Evolutionary conservation across 2,113 vertebrate species (phyloP).

Genomic region (Brachyistius frenatus): DNA sequence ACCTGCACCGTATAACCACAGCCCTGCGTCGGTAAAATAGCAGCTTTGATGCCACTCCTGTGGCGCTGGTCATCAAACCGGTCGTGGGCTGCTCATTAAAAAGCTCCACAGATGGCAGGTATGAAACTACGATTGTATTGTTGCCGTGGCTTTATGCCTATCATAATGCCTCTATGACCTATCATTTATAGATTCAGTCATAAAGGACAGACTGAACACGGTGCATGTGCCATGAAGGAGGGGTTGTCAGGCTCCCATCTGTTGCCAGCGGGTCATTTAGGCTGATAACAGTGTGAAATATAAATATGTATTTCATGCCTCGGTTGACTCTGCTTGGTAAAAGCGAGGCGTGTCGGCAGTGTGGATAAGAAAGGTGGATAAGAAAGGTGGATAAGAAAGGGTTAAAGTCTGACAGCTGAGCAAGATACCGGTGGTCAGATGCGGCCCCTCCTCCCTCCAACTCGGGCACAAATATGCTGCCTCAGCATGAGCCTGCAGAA

Average conservation of each 20-base stretch:
- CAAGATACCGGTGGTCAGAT: constrained; percentile 57
- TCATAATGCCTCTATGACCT: constrained; percentile 12
- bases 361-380: not conserved
- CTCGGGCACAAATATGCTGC: constrained; percentile 66
- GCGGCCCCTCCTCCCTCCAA: constrained; percentile 52
- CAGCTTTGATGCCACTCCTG: not conserved
- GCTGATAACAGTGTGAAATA: not conserved
- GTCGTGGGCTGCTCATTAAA: not conserved
- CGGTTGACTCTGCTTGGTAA: too few species aligned
- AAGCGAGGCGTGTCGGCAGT: not conserved
- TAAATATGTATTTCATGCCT: too few species aligned
- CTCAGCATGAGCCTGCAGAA: constrained; percentile 71
- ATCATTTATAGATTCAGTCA: constrained; percentile 33
- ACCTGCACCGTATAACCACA: not conserved
- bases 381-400: constrained; percentile 31
- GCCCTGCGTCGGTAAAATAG: not conserved
- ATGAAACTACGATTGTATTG: constrained; percentile 55
- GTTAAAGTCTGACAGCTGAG: constrained; percentile 73
- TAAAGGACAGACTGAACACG: constrained; percentile 40
- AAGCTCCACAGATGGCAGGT: not conserved
- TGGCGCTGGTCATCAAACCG: not conserved
- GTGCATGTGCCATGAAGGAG: not conserved
- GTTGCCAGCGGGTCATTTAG: not conserved
- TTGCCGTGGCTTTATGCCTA: constrained; percentile 60
- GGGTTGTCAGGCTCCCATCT: not conserved